Evolutionary conservation across 35 echinoderm and acorn worm species (phyloP).

Genomic region (Heliocidaris tuberculata): DNA sequence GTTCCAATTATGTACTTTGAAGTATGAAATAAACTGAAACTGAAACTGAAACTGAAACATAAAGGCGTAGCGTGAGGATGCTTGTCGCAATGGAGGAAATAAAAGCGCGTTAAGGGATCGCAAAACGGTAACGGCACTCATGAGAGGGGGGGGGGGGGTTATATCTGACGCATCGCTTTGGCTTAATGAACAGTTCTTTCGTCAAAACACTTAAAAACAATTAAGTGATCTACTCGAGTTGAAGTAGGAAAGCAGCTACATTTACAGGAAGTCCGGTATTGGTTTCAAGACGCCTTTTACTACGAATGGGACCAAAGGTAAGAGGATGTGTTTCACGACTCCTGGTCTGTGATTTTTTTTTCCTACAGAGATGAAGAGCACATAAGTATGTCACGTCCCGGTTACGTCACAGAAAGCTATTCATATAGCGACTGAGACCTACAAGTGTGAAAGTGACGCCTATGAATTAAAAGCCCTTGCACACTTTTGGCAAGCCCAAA

Average conservation of each 20-base stretch:
- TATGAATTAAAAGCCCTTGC: too few relatives aligned
- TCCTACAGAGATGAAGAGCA: not conserved
- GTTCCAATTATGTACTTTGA: too few relatives aligned
- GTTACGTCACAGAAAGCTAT: too few relatives aligned
- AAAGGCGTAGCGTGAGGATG: not conserved
- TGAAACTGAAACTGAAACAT: too few relatives aligned
- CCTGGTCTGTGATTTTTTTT: not conserved
- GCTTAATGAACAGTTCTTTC: not conserved
- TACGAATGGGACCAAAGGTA: not conserved
- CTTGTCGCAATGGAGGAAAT: not conserved
- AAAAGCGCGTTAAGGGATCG: not conserved
- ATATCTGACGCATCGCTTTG: not conserved
- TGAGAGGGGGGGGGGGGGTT: too few relatives aligned
- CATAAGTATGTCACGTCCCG: too few relatives aligned
- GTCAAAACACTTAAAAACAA: not conserved
- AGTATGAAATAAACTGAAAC: too few relatives aligned
- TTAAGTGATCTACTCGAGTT: not conserved
- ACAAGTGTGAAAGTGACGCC: too few relatives aligned
- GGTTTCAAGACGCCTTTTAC: not conserved
- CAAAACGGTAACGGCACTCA: too few relatives aligned
- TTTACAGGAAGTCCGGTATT: not conserved
- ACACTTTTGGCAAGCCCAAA: too few relatives aligned
- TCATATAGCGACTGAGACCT: too few relatives aligned
- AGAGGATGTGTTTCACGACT: not conserved
- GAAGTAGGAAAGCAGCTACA: not conserved